Conservation (phyloP, 2,888 invertebrate genomes). For the Helicoverpa assulta region DNA sequence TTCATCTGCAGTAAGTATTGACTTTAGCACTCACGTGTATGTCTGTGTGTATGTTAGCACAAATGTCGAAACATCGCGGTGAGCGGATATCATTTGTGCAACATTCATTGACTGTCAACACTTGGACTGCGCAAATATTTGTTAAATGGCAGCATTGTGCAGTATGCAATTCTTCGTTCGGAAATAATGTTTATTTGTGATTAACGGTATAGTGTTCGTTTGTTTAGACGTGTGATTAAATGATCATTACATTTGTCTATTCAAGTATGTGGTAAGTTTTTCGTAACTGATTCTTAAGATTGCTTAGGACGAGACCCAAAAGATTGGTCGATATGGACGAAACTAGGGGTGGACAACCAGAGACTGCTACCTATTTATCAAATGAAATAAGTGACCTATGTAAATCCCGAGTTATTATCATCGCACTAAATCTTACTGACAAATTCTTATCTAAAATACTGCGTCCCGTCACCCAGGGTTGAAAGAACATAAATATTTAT, state of each 20-base stretch:
- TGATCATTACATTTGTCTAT: too few relatives aligned
- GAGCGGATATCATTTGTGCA: slow-evolving; percentile 54
- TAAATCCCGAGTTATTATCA: background rate
- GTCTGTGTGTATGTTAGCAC: slow-evolving; percentile 41
- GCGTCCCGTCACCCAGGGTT: background rate
- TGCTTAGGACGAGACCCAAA: too few relatives aligned
- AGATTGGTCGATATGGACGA: background rate
- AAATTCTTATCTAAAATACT: slow-evolving; percentile 9
- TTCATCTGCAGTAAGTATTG: slow-evolving; percentile 32
- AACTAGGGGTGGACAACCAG: background rate
- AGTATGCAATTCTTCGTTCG: background rate
- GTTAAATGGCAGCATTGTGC: slow-evolving; percentile 21
- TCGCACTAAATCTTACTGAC: background rate
- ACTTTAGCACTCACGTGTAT: slow-evolving; percentile 21
- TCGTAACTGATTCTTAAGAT: too few relatives aligned
- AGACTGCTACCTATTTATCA: background rate
- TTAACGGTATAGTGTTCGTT: background rate
- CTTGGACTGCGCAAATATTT: slow-evolving; percentile 20
- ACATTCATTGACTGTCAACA: slow-evolving; percentile 39
- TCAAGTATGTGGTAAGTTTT: too few relatives aligned
- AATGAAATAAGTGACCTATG: background rate
- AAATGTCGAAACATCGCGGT: slow-evolving; percentile 51
- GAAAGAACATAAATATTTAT: slow-evolving; percentile 46
- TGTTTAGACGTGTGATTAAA: background rate
- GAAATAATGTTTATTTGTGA: too few relatives aligned